Percentiles rank a stretch among this genome's conserved stretches.
phyloP scores from a whole-genome alignment of 1,140 invertebrate species.

The Reticulitermes speratus region DNA sequence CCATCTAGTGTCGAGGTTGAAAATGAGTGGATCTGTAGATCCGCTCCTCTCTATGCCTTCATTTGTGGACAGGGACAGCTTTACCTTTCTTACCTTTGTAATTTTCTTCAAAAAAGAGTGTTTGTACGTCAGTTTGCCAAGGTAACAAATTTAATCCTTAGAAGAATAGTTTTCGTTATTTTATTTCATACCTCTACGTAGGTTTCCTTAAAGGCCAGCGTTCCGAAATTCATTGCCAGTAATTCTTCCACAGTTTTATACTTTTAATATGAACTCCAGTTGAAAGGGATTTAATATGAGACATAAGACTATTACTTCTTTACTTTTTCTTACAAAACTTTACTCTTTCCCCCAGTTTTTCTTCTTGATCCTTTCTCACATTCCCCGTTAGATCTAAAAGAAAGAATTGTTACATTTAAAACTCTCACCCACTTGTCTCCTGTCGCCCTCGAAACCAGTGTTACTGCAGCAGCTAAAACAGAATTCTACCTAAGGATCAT shows the following conservation, averaged over 20 bases:
- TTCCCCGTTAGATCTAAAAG: background rate
- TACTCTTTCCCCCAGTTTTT: background rate
- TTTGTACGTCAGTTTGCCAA: no score
- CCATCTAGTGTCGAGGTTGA: no score
- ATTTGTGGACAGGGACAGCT: no score
- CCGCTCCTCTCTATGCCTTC: no score
- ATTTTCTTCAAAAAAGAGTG: no score
- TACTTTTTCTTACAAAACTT: background rate
- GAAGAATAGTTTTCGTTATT: no score
- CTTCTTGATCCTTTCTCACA: background rate
- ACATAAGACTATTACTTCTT: background rate
- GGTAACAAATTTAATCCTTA: no score
- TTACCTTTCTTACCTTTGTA: no score
- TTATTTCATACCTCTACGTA: no score
- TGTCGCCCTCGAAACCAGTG: background rate
- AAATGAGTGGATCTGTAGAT: no score
- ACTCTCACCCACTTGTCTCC: background rate
- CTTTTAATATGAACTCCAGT: conserved; percentile 1
- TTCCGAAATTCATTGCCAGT: background rate
- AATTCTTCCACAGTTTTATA: background rate
- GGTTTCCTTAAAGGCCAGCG: no score
- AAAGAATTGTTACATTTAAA: conserved; percentile 6
- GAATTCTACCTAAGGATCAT: background rate
- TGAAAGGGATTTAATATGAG: background rate
- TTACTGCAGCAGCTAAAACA: background rate